Conservation (phyloP, 2,113 vertebrate species). For the Brevimyrus niger region DNA sequence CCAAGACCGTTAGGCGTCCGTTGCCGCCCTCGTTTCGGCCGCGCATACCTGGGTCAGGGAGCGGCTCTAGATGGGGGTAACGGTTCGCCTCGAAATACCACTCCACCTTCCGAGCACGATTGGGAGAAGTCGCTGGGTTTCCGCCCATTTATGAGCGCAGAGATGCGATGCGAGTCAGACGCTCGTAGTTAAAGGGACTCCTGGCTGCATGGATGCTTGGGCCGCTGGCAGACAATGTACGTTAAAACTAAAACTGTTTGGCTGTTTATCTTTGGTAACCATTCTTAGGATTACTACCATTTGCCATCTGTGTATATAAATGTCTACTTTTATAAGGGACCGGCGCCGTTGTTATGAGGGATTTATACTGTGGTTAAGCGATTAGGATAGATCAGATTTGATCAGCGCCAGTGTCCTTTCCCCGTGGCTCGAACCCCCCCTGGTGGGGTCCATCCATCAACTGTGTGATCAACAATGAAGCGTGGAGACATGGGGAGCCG, state of each 20-base stretch:
- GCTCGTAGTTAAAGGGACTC: not conserved
- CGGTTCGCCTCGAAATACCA: not conserved
- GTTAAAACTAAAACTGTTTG: not conserved
- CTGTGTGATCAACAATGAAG: not conserved
- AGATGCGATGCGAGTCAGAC: not conserved
- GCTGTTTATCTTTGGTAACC: not conserved
- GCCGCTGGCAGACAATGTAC: not conserved
- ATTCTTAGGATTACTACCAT: not conserved
- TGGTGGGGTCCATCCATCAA: not conserved
- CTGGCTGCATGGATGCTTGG: not conserved
- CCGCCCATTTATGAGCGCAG: not conserved
- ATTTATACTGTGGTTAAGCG: not conserved
- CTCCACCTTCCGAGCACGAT: not conserved
- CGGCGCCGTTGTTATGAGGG: not conserved
- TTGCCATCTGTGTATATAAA: not conserved
- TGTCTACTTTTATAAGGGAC: not conserved
- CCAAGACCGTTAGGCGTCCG: not conserved
- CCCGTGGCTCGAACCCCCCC: not conserved
- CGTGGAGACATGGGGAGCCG: not conserved
- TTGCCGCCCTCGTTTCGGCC: not conserved
- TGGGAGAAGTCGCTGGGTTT: not conserved
- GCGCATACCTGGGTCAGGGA: not conserved
- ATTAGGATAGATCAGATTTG: not conserved
- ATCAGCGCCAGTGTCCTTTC: not conserved
- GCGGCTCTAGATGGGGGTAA: not conserved